Conservation (phyloP, 2,113 vertebrate species). For the Sebastes fasciatus region DNA sequence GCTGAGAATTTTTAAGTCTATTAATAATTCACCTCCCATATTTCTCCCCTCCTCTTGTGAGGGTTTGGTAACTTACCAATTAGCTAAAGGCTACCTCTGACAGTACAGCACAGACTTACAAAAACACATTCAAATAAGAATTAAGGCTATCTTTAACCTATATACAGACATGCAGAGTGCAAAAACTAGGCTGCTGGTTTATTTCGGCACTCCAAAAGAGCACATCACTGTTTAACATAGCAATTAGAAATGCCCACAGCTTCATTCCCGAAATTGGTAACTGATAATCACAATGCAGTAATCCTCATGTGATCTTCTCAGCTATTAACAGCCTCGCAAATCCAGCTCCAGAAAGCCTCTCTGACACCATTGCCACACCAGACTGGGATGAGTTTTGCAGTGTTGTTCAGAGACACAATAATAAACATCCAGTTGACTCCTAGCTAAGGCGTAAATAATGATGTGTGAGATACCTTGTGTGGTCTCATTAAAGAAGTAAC, state of each 20-base stretch:
- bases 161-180: not conserved
- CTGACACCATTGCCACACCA: constrained; percentile 10
- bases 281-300: constrained; percentile 35
- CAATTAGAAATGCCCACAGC: constrained; percentile 6
- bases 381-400: constrained; percentile 24
- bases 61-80: constrained; percentile 1
- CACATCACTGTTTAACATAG: not conserved
- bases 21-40: constrained; percentile 2
- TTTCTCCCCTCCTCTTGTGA: not conserved
- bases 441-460: constrained; percentile 30
- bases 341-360: constrained; percentile 34
- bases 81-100: not conserved
- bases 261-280: constrained; percentile 19
- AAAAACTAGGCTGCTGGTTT: not conserved
- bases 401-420: constrained; percentile 23
- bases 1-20: not conserved
- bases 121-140: not conserved
- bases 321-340: constrained; percentile 42
- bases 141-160: not conserved
- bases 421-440: constrained; percentile 23
- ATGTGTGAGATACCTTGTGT: constrained; percentile 20
- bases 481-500: constrained; percentile 10
- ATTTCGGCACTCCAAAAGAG: not conserved
- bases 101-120: not conserved
- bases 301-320: constrained; percentile 34